A percentile compares a stretch with the other conserved stretches of the same genome.
Evolutionary conservation across 2,113 vertebrate genomes (phyloP).

Genomic region (Heteronetta atricapilla): DNA sequence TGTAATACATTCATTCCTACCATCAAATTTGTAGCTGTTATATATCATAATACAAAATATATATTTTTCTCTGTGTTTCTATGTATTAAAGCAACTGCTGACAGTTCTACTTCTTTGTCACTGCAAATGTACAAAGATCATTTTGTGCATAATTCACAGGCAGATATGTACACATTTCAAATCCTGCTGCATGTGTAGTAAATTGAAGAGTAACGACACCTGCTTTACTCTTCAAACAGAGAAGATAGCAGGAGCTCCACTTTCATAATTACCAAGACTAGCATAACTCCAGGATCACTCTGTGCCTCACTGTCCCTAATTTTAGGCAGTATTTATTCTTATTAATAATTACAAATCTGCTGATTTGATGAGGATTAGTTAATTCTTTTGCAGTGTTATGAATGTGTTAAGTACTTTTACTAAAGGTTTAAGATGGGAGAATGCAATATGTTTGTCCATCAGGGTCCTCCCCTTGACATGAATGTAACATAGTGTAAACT

Average conservation of each 20-base stretch:
- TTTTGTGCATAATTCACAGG: not conserved
- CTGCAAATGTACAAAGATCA: not conserved
- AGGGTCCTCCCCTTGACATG: not conserved
- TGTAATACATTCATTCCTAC: not conserved
- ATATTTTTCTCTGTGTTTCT: not conserved
- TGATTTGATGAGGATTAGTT: not conserved
- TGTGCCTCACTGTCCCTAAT: not conserved
- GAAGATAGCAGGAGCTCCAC: not conserved
- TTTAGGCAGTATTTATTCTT: not conserved
- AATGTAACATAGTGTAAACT: constrained; percentile 19
- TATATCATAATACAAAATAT: not conserved
- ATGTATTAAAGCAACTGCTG: not conserved
- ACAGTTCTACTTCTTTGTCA: not conserved
- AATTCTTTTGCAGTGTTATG: not conserved
- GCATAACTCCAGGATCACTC: not conserved
- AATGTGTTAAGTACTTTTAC: not conserved
- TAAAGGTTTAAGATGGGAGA: not conserved
- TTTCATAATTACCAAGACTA: not conserved
- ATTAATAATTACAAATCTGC: not conserved
- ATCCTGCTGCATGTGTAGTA: not conserved
- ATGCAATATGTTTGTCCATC: not conserved
- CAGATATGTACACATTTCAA: not conserved
- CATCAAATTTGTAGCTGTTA: not conserved
- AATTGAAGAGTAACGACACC: not conserved
- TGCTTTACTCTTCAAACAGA: not conserved